Evolutionary conservation across 2,888 invertebrate genomes (phyloP).

Genomic region (Callosobruchus maculatus): DNA sequence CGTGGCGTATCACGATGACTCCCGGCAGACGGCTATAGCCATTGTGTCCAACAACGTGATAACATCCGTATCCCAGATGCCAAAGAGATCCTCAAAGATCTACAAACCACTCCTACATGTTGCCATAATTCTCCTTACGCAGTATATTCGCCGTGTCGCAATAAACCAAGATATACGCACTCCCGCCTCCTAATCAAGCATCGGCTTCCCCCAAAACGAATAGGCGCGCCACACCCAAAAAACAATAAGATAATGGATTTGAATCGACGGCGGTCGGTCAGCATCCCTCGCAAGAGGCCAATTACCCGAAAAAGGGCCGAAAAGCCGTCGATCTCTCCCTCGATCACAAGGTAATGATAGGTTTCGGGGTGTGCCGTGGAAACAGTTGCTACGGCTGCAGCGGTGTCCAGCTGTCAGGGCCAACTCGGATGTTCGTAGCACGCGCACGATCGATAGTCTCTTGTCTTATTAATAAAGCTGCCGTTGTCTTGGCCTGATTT

Average conservation of each 20-base stretch:
- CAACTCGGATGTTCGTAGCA: background rate
- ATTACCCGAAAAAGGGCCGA: too few relatives aligned
- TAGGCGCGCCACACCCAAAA: background rate
- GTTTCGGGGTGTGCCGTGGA: background rate
- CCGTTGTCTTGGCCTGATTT: too few relatives aligned
- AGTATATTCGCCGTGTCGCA: background rate
- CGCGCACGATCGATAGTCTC: background rate
- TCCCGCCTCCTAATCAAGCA: background rate
- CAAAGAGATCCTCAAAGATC: too few relatives aligned
- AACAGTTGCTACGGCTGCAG: background rate
- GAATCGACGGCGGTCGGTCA: too few relatives aligned
- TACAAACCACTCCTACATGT: background rate
- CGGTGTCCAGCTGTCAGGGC: background rate
- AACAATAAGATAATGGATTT: background rate
- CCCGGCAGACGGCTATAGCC: too few relatives aligned
- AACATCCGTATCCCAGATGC: too few relatives aligned
- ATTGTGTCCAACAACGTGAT: too few relatives aligned
- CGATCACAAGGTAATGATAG: background rate
- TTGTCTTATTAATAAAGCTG: too few relatives aligned
- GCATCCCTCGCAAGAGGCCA: background rate
- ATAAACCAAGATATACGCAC: background rate
- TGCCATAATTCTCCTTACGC: background rate
- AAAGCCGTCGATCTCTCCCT: background rate
- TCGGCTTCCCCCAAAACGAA: background rate
- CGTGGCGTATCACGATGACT: too few relatives aligned